Evolutionary conservation across 2,888 invertebrate species (phyloP), one percentile per base, ranked within the genome.

Genomic region (Stenodera caucasica): DNA sequence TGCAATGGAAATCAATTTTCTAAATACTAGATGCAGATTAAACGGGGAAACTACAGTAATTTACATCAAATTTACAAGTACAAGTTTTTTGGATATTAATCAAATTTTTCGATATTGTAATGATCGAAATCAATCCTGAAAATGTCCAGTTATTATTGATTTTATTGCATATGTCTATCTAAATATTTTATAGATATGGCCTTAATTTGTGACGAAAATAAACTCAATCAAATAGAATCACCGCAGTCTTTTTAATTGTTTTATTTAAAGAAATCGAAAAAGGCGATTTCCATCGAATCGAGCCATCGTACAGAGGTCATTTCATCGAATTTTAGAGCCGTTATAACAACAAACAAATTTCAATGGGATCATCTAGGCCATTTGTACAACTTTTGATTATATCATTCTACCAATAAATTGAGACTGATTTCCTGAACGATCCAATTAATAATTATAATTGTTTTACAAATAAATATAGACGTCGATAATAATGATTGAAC

Each of bases 141-240:
- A 52, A 26, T 12, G 12, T 45, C 57, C 58, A 51, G 62, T 49
- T 60, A 64, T 63, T 45, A 61, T 54, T 59, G 32, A 54, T 37
- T 40, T 69, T 67, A 69, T 67, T 67, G 67, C 67, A 53, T 59
- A 66, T 63, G 57, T 51, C 55, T 51, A 30, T 8, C 6, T 30
- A 30, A 8, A 30, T 30, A 9, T 30, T 8, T 7, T 7, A 30
- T 30, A 30, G 6, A 30, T 30, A 30, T 26, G 26, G 3, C 5
- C 5, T 26, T 26, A 5, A 26, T 57, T 53, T 21, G 54, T 45
- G 57, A 53, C 35, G 37, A 52, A 60, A 29, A 33, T 26, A 32
- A 7, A 45, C 14, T 15, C 23, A 8, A 60, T 55, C 55, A 51
- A 57, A 58, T 45, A n/a, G 53, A 58, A 58, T 56, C 60, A 63